phyloP scores from a whole-genome alignment of 1,140 invertebrate species.

The Diuraphis noxia region DNA sequence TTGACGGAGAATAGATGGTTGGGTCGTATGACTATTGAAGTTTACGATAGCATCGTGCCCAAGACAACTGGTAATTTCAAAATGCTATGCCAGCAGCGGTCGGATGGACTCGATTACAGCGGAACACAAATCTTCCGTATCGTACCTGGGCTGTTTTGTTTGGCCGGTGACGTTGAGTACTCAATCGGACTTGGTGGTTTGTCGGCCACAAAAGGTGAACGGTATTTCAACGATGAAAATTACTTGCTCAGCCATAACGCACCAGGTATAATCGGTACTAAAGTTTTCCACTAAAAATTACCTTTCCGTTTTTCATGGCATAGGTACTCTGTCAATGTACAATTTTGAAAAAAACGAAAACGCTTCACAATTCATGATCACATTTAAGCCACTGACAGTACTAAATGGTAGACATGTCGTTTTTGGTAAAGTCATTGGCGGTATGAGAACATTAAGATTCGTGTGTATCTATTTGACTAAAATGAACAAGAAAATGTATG shows the following conservation, averaged over 20 bases:
- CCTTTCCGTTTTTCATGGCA: background rate
- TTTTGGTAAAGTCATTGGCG: conserved; percentile 16
- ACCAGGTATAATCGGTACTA: background rate
- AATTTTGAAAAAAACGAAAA: conserved; percentile 16
- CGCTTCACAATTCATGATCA: conserved; percentile 33
- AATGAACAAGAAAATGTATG: background rate
- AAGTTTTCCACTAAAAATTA: background rate
- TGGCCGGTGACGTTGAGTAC: conserved; percentile 5
- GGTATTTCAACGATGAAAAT: background rate
- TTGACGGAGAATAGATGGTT: background rate
- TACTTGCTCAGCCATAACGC: background rate
- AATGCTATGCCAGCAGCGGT: background rate
- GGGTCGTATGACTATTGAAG: background rate
- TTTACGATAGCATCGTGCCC: conserved; percentile 20
- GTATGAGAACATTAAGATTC: background rate
- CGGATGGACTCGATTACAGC: background rate
- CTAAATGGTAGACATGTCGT: conserved; percentile 2
- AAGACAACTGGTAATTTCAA: background rate
- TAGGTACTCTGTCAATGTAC: conserved; percentile 32
- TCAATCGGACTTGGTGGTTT: background rate
- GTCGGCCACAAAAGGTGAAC: background rate
- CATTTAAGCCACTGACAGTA: background rate
- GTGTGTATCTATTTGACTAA: background rate
- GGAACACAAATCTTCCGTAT: background rate
- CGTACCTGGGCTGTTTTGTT: background rate